Conservation (phyloP, 2,113 vertebrate species). For the Notechis scutatus region DNA sequence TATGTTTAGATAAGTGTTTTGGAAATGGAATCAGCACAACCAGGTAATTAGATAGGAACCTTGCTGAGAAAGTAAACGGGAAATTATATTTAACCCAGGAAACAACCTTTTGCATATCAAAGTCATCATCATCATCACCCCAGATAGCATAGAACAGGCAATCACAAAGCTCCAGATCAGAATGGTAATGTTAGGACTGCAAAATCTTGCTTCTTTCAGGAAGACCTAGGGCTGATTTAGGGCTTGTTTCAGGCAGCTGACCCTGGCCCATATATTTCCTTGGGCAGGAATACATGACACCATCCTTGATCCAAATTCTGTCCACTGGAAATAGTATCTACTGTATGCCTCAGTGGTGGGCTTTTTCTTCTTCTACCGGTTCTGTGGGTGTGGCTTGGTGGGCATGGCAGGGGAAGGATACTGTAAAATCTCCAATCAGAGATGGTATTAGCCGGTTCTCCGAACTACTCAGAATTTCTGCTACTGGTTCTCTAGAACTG, state of each 20-base stretch:
- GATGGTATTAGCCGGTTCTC: too few relatives aligned
- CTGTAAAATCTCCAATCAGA: too few relatives aligned
- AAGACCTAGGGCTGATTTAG: not conserved
- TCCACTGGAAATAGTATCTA: not conserved
- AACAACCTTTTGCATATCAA: not conserved
- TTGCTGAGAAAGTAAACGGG: slow-evolving; percentile 39
- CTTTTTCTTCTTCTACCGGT: too few relatives aligned
- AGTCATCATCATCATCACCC: not conserved
- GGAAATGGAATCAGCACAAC: slow-evolving; percentile 16
- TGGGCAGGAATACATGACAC: not conserved
- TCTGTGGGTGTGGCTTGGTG: too few relatives aligned
- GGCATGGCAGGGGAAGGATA: too few relatives aligned
- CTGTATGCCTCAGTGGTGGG: not conserved
- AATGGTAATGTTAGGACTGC: not conserved
- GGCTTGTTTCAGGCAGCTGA: not conserved
- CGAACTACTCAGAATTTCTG: too few relatives aligned
- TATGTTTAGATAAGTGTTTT: slow-evolving; percentile 21
- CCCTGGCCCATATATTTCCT: not conserved
- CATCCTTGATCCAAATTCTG: not conserved
- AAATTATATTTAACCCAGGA: slow-evolving; percentile 18
- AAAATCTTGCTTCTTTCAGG: not conserved
- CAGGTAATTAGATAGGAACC: slow-evolving; percentile 36
- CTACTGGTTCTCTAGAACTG: too few relatives aligned
- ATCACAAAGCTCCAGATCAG: not conserved
- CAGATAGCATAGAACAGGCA: not conserved